Evolutionary conservation across 2,113 vertebrate genomes (phyloP).

Genomic region (Siniperca knerii): DNA sequence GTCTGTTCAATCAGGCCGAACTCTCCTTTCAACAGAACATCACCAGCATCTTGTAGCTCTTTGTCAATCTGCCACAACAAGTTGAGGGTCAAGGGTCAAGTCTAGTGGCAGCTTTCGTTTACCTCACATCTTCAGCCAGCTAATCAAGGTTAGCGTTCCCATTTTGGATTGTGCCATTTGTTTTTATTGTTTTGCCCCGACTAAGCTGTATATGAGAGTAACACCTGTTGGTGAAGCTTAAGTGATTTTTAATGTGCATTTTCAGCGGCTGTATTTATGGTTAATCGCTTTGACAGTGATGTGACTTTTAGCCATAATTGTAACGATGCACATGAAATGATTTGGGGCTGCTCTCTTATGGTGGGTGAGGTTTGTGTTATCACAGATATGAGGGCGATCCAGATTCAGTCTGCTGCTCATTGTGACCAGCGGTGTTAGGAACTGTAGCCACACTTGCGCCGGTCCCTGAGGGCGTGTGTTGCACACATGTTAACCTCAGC

Average conservation of each 20-base stretch:
- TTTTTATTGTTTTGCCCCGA: slow-evolving; percentile 46
- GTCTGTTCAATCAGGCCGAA: slow-evolving; percentile 14
- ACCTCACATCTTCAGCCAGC: slow-evolving; percentile 16
- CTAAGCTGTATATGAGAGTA: background rate
- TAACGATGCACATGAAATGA: slow-evolving; percentile 27
- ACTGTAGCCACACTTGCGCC: background rate
- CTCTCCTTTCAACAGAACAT: slow-evolving; percentile 3
- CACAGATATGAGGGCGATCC: background rate
- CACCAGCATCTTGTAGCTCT: slow-evolving; percentile 3
- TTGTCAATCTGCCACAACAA: slow-evolving; percentile 10
- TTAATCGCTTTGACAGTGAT: slow-evolving; percentile 50
- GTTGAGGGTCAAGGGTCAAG: slow-evolving; percentile 25
- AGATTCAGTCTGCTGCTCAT: background rate
- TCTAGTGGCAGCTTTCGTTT: slow-evolving; percentile 5
- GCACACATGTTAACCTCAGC: slow-evolving; percentile 52
- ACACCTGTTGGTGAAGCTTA: slow-evolving; percentile 60
- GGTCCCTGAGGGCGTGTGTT: slow-evolving; percentile 22
- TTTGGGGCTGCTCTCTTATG: background rate
- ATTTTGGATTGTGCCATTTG: slow-evolving; percentile 27
- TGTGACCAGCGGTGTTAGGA: slow-evolving; percentile 3
- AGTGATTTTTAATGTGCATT: slow-evolving; percentile 62
- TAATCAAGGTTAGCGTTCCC: slow-evolving; percentile 31
- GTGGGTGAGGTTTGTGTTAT: background rate
- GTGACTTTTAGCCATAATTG: slow-evolving; percentile 49
- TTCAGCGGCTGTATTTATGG: slow-evolving; percentile 48